Conservation (phyloP, 1,140 invertebrate genomes). For the Pygmarrhopalites habei region DNA sequence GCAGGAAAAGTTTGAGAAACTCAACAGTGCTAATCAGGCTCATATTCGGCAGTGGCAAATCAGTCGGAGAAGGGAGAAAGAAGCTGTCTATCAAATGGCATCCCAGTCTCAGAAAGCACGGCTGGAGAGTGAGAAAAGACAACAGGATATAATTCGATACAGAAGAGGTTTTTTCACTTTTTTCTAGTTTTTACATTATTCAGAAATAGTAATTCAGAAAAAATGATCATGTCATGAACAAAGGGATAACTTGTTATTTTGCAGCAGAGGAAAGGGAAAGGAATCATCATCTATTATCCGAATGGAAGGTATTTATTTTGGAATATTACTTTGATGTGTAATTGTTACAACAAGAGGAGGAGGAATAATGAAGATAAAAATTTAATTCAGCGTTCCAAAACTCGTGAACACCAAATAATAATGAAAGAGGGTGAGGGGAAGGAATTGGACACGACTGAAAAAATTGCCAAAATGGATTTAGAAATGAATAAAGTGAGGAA, state of each 20-base stretch:
- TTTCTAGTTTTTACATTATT: no score
- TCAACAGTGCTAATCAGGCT: slow-evolving; percentile 18
- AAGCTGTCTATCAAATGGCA: slow-evolving; percentile 18
- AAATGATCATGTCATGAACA: no score
- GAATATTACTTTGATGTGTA: neutral
- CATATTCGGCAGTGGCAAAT: slow-evolving; percentile 25
- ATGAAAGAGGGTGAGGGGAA: neutral
- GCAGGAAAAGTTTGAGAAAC: slow-evolving; percentile 23
- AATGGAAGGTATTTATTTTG: slow-evolving; percentile 22
- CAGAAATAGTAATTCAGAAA: no score
- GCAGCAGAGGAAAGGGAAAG: slow-evolving; percentile 21
- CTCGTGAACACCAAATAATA: neutral
- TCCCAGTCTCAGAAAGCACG: neutral
- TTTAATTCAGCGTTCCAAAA: neutral
- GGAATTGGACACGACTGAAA: neutral
- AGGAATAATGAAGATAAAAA: neutral
- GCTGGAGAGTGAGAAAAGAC: slow-evolving; percentile 15
- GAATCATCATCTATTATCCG: neutral
- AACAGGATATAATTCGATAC: slow-evolving; percentile 17
- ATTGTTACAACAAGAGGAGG: neutral
- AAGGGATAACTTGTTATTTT: no score
- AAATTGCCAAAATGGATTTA: neutral
- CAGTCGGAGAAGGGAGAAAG: slow-evolving; percentile 16
- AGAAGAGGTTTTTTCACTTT: no score
- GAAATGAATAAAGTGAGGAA: neutral